Percentiles rank a stretch among this genome's conserved stretches.
These are phyloP conservation scores for Orchesella cincta DNA, from an alignment of 1,140 invertebrate species.

Conservation along the genomic window DNA sequence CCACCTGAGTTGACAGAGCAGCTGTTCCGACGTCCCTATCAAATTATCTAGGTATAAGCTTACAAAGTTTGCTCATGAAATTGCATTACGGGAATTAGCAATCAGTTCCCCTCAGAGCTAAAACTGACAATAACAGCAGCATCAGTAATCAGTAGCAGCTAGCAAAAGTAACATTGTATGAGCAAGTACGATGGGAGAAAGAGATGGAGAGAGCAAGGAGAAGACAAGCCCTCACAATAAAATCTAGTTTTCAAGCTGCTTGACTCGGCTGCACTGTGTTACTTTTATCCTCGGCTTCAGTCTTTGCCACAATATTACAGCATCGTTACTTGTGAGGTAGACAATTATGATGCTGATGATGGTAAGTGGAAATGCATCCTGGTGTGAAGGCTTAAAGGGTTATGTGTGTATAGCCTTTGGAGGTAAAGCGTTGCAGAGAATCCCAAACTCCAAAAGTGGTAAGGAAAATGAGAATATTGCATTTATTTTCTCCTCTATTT, in stretches of 20 bases:
- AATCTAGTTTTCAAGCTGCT: not conserved
- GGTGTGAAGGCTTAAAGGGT: conserved; percentile 13
- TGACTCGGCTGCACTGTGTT: conserved; percentile 4
- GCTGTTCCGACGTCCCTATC: conserved; percentile 26
- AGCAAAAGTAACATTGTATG: not conserved
- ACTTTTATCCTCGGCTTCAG: not conserved
- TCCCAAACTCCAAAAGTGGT: not conserved
- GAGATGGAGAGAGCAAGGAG: not conserved
- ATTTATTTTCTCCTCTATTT: conserved; percentile 14
- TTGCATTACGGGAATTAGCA: conserved; percentile 29
- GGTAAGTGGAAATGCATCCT: conserved; percentile 23
- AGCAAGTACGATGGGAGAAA: not conserved
- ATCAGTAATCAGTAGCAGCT: not conserved
- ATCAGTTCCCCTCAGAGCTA: conserved; percentile 8
- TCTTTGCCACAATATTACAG: not conserved
- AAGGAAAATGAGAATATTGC: not conserved
- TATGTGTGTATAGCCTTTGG: conserved; percentile 10
- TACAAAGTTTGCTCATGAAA: conserved; percentile 23
- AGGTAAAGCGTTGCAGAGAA: conserved; percentile 7
- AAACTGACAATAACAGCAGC: not conserved
- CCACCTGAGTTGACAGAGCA: conserved; percentile 28
- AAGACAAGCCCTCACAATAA: not conserved
- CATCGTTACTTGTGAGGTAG: conserved; percentile 23
- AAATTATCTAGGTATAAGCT: conserved; percentile 4
- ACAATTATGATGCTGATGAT: conserved; percentile 21